These are phyloP conservation scores for Aleiodes leptofemur DNA, from an alignment of 2,888 invertebrate genomes.

Conservation along the genomic window DNA sequence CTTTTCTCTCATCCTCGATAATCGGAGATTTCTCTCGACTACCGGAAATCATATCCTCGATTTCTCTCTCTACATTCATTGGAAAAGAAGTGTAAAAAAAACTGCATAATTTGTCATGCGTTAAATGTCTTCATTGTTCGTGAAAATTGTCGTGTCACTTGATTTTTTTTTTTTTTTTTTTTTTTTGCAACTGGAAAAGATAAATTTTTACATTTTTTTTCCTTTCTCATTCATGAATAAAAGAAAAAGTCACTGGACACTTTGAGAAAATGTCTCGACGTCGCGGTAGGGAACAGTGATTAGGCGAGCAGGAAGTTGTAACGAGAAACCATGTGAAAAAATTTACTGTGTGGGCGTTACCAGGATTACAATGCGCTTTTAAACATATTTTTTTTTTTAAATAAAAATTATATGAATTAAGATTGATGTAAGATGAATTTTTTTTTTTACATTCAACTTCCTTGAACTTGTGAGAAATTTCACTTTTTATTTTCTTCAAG, in stretches of 20 bases:
- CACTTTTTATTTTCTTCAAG: slow-evolving; percentile 16
- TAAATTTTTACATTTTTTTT: background rate
- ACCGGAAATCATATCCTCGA: slow-evolving; percentile 42
- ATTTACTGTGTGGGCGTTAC: background rate
- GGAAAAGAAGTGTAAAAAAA: background rate
- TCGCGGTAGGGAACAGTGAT: background rate
- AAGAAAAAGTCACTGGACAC: background rate
- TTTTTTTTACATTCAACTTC: background rate
- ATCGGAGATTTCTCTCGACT: slow-evolving; percentile 37
- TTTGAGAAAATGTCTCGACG: background rate
- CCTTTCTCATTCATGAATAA: too few relatives aligned
- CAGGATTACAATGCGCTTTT: slow-evolving; percentile 16
- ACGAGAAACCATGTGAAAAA: slow-evolving; percentile 30
- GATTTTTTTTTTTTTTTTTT: too few relatives aligned
- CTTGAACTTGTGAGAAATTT: slow-evolving; percentile 26
- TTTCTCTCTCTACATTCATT: slow-evolving; percentile 36
- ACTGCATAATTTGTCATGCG: slow-evolving; percentile 29
- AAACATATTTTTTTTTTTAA: background rate
- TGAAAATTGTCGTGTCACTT: slow-evolving; percentile 2
- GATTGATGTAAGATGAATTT: slow-evolving; percentile 5
- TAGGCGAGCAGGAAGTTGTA: slow-evolving; percentile 27
- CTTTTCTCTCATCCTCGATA: background rate
- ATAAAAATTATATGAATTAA: slow-evolving; percentile 30
- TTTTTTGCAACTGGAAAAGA: background rate
- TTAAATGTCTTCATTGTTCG: slow-evolving; percentile 23